Evolutionary conservation across 2,113 vertebrate species (phyloP).

Genomic region (Centropristis striata): DNA sequence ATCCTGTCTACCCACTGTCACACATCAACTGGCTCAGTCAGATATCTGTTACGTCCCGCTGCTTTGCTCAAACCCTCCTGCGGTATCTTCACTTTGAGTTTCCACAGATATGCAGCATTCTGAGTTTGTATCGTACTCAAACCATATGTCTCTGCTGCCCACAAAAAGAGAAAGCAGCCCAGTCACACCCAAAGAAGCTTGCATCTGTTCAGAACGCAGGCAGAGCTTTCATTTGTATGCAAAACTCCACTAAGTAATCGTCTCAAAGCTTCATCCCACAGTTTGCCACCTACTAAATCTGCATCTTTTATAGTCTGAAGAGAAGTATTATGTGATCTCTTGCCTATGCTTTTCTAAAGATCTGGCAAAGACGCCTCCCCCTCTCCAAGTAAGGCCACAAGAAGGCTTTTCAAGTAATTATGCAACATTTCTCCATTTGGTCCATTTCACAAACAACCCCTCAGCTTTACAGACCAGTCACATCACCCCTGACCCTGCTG

Average conservation of each 20-base stretch:
- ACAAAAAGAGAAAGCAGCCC: conserved; percentile 42
- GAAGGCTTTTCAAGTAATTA: neutral
- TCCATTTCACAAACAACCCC: neutral
- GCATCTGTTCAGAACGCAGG: conserved; percentile 23
- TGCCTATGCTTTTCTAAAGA: neutral
- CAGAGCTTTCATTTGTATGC: conserved; percentile 51
- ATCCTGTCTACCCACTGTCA: conserved; percentile 64
- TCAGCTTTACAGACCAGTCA: neutral
- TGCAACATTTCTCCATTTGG: neutral
- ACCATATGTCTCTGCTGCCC: conserved; percentile 52
- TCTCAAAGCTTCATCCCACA: conserved; percentile 40
- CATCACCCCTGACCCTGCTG: neutral
- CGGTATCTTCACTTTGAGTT: conserved; percentile 64
- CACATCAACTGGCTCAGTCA: conserved; percentile 75
- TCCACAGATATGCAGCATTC: conserved; percentile 55
- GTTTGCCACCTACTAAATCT: conserved; percentile 48
- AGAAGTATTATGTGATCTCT: conserved; percentile 6
- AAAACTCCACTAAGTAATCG: conserved; percentile 58
- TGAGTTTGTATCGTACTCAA: conserved; percentile 35
- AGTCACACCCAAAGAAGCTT: conserved; percentile 33
- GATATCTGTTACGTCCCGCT: conserved; percentile 69
- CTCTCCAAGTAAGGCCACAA: neutral
- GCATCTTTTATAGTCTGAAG: conserved; percentile 24
- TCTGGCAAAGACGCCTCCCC: neutral
- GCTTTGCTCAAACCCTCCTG: conserved; percentile 63